Conservation (phyloP, 2,888 invertebrate species). For the Thecocarcelia acutangulata region DNA sequence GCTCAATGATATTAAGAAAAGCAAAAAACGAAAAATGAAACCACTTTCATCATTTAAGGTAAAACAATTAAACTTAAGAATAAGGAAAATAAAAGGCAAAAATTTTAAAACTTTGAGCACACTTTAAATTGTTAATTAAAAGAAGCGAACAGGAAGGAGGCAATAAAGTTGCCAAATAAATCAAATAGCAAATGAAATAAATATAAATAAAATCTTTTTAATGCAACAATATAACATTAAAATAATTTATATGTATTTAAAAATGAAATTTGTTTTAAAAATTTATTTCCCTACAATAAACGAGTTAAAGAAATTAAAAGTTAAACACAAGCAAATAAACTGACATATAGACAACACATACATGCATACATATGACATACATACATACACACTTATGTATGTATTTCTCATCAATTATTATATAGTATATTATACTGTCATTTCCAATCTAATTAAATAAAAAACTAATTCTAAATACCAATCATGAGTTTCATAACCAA, state of each 20-base stretch:
- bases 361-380: not conserved
- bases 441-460: slow-evolving; percentile 42
- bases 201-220: slow-evolving; percentile 38
- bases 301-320: slow-evolving; percentile 19
- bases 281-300: slow-evolving; percentile 30
- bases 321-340: slow-evolving; percentile 28
- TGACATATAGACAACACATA: slow-evolving; percentile 41
- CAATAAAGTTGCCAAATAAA: slow-evolving; percentile 46
- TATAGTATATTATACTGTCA: slow-evolving; percentile 35
- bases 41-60: slow-evolving; percentile 20
- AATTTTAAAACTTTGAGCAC: slow-evolving; percentile 44
- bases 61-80: not conserved
- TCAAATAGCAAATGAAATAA: slow-evolving; percentile 28
- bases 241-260: slow-evolving; percentile 18
- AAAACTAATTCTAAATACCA: slow-evolving; percentile 37
- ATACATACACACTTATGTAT: slow-evolving; percentile 12
- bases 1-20: slow-evolving; percentile 40
- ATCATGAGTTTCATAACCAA: slow-evolving; percentile 50
- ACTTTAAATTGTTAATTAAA: slow-evolving; percentile 49
- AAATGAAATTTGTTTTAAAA: slow-evolving; percentile 40
- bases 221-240: slow-evolving; percentile 11
- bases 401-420: slow-evolving; percentile 50
- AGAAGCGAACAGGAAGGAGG: slow-evolving; percentile 20
- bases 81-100: slow-evolving; percentile 44
- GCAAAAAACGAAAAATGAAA: not conserved